Evolutionary conservation across 2,797 vertebrate genomes (phyloP), one percentile per base, ranked within the genome.

Genomic region (Vireo griseus): DNA sequence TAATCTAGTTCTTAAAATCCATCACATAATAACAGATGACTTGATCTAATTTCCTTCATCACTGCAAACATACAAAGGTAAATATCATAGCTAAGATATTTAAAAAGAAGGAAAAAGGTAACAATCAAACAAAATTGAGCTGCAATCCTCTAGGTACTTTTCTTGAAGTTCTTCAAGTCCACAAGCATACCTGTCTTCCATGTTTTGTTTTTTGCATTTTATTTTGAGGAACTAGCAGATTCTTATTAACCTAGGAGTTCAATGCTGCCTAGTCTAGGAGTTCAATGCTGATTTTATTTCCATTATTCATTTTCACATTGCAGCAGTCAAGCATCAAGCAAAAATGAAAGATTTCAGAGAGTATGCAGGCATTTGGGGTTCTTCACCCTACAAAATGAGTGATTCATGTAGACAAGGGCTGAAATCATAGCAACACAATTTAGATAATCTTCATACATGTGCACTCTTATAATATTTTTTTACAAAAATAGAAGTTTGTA

Each of bases 271-370:
- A 68, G 68, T 73, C 48, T 86, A 52, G 42, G 59, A 47, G 7
- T 78, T 54, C 51, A 82, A 3, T 76, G 50, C 35, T 63, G 11
- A 39, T n/a, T 67, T 74, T 33, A 83, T 89, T 67, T 75, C 44
- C 31, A 8, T 92, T 75, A 92, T 87, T 96, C 73, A 92, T 91
- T 85, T 92, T 81, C 71, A 71, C 58, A 40, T 87, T 93, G 52
- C 8, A 31, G 81, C 57, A 95, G 90, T 86, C 88, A 89, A 69
- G 52, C 55, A 75, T 75, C 8, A 10, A 40, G 39, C 40, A 58
- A 72, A 88, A 94, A 31, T 66, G 71, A 94, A 67, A 88, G 28
- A 83, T 77, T 50, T 63, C 25, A 9, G 73, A 74, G 48, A 84
- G 42, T 51, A 51, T 55, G 65, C 8, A 76, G 69, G 21, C 15